These are phyloP conservation scores for Condylura cristata DNA, from an alignment of 2,113 vertebrate genomes.

Conservation along the genomic window DNA sequence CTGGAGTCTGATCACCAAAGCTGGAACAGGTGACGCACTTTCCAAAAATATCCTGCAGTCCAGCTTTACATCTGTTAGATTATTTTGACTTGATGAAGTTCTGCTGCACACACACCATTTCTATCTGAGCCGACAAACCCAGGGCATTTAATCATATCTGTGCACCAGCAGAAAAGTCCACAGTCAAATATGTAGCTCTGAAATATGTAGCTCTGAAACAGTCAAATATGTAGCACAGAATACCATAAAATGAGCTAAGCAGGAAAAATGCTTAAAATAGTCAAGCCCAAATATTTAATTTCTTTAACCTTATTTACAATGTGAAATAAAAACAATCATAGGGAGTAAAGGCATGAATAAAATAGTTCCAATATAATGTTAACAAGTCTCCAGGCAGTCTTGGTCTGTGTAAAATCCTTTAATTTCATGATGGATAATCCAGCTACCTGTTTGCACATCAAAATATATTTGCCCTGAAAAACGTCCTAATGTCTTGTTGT, in stretches of 20 bases:
- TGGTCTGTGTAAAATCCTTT: not conserved
- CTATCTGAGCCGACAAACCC: not conserved
- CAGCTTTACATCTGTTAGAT: not conserved
- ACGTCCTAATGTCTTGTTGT: not conserved
- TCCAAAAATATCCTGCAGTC: not conserved
- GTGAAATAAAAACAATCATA: not conserved
- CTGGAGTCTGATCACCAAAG: not conserved
- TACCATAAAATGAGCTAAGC: not conserved
- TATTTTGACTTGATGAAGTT: not conserved
- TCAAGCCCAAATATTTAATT: not conserved
- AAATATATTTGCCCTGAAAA: not conserved
- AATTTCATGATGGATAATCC: not conserved
- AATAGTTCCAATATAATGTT: not conserved
- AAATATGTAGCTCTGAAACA: too few species aligned
- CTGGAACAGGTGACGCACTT: not conserved
- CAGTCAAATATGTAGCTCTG: too few species aligned
- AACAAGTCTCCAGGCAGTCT: not conserved
- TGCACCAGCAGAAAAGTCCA: not conserved
- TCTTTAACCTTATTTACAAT: not conserved
- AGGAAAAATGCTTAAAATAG: not conserved
- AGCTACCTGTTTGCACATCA: not conserved
- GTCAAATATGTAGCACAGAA: too few species aligned
- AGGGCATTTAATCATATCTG: not conserved
- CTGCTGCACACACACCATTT: not conserved
- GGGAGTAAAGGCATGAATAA: accelerated